Conservation (phyloP, 2,113 vertebrate species). For the Oxygymnocypris stewartii region DNA sequence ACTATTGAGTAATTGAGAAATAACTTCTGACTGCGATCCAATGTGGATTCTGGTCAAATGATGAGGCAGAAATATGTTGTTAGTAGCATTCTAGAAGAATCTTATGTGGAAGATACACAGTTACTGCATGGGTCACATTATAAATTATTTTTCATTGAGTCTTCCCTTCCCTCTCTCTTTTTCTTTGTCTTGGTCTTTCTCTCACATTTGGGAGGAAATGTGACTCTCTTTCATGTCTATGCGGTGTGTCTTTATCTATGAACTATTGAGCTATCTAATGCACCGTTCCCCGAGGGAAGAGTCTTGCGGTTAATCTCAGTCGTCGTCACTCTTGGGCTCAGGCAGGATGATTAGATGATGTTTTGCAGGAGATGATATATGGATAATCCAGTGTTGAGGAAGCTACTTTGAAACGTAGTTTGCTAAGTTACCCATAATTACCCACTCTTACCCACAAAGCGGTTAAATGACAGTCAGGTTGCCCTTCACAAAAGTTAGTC, state of each 20-base stretch:
- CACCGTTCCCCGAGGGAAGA: conserved; percentile 31
- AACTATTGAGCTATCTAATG: conserved; percentile 41
- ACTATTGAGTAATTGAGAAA: no score
- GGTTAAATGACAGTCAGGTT: not conserved
- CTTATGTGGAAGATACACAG: no score
- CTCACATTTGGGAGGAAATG: not conserved
- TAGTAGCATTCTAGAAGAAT: no score
- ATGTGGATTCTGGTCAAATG: no score
- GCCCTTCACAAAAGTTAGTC: not conserved
- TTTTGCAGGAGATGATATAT: conserved; percentile 1
- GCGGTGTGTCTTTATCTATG: conserved; percentile 29
- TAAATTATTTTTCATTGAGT: not conserved
- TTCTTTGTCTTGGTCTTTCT: not conserved
- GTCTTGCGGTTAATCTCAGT: conserved; percentile 33
- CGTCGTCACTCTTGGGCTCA: not conserved
- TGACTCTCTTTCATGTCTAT: conserved; percentile 36
- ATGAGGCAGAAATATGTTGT: no score
- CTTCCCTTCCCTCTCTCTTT: not conserved
- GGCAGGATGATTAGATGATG: not conserved
- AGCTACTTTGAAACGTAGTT: conserved; percentile 15
- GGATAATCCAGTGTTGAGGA: not conserved
- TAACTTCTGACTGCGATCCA: no score
- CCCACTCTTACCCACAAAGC: not conserved
- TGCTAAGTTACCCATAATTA: not conserved
- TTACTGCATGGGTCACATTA: not conserved